Percentiles rank a stretch among this genome's conserved stretches.
phyloP scores from a whole-genome alignment of 2,888 invertebrate species.

The Athripsodes cinereus region DNA sequence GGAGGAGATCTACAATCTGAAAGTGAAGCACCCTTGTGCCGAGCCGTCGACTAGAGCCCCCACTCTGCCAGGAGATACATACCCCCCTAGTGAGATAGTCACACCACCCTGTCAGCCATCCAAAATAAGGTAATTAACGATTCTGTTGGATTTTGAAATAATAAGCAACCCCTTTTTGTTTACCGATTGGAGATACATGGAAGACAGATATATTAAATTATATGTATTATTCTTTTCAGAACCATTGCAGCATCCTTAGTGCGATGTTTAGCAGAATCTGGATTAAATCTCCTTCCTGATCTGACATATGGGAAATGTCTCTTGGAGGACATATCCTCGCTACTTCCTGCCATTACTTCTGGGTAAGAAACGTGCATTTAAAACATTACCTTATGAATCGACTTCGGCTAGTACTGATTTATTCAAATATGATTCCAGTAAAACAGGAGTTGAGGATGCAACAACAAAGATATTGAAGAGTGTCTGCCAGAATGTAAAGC shows the following conservation, averaged over 20 bases:
- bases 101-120: constrained; percentile 3
- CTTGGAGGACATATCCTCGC: constrained; percentile 14
- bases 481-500: constrained; percentile 9
- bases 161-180: no score
- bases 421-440: constrained; percentile 10
- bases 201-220: neutral
- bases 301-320: constrained; percentile 11
- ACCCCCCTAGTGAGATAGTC: constrained; percentile 3
- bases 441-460: constrained; percentile 17
- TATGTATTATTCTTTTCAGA: constrained; percentile 14
- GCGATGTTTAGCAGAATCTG: constrained; percentile 16
- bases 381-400: no score
- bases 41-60: constrained; percentile 5
- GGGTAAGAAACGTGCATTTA: no score
- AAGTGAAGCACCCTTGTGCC: constrained; percentile 34
- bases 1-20: constrained; percentile 38
- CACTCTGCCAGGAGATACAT: neutral
- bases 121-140: constrained; percentile 2
- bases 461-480: constrained; percentile 18
- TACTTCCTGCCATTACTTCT: constrained; percentile 18
- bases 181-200: neutral
- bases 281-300: constrained; percentile 9
- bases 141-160: no score
- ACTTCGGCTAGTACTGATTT: no score
- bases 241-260: constrained; percentile 19